Evolutionary conservation across 2,113 vertebrate genomes (phyloP).

Genomic region (Mobula hypostoma): DNA sequence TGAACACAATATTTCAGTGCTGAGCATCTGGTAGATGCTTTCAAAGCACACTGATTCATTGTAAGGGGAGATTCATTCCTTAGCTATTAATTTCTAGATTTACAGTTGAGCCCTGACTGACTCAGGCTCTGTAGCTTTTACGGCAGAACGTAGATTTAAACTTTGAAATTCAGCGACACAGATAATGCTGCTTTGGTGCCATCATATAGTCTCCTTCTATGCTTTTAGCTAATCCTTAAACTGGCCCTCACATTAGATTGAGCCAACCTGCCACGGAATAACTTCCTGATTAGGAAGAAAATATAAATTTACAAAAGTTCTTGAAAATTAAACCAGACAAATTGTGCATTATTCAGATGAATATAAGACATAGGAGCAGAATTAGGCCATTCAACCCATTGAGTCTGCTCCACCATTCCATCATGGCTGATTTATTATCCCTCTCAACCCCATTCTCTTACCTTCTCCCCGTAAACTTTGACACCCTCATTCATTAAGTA

Average conservation of each 20-base stretch:
- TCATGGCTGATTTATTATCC: too few relatives aligned
- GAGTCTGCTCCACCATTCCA: too few relatives aligned
- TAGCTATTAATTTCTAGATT: constrained; percentile 26
- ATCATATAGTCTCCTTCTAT: not conserved
- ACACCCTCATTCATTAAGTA: too few relatives aligned
- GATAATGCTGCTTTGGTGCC: not conserved
- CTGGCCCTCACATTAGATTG: not conserved
- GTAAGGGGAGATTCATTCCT: not conserved
- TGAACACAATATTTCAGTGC: constrained; percentile 13
- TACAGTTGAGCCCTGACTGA: constrained; percentile 7
- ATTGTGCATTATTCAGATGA: too few relatives aligned
- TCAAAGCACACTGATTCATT: constrained; percentile 18
- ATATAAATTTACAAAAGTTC: not conserved
- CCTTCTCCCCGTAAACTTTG: too few relatives aligned
- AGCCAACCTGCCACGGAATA: not conserved
- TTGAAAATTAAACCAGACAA: not conserved
- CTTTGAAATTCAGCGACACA: not conserved
- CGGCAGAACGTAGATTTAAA: not conserved
- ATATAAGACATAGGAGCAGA: too few relatives aligned
- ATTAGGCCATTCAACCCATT: too few relatives aligned
- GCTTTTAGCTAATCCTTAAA: not conserved
- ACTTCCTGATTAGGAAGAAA: not conserved
- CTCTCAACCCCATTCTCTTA: too few relatives aligned
- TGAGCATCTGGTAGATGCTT: constrained; percentile 30
- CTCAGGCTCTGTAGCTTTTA: constrained; percentile 1